Evolutionary conservation across 1,140 invertebrate species (phyloP), one percentile per base, ranked within the genome.

Genomic region (Tetraneura akinire): DNA sequence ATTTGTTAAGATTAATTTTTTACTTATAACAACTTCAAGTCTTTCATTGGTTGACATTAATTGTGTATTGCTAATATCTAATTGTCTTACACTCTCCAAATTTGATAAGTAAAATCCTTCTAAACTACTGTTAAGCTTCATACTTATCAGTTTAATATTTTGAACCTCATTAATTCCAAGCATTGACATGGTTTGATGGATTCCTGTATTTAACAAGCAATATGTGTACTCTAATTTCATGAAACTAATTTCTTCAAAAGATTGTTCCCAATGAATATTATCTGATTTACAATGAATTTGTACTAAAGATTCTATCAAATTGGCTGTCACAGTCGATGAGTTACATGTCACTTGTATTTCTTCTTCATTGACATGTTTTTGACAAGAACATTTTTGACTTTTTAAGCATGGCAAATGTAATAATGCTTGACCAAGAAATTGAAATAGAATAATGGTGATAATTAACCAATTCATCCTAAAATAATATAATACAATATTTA

Each of bases 401-500:
- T 47, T 62, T 45, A 49, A 47, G 10, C 74, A 78, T 11, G 42
- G 16, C 21, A 60, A 60, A 0, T 78, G 37, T 8, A 55, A 62
- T 26, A 62, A 26, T 62, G 23, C 55, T 47, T 57, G 53, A 26
- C 55, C 37, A 42, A 78, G n/a, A 23, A 78, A n/a, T 60, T 62
- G 55, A 4, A 60, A 6, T 62, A 78, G n/a, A 45, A 62, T 8
- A 13, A 78, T 42, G 29, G 6, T 23, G 9, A 60, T 23, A 3
- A 60, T 45, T 26, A 60, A 23, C 55, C 53, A 78, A 8, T 78
- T 78, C 74, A 78, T 78, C 47, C 74, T 78, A 37, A 78, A 78
- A 76, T 45, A 57, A 57, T 26, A 42, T 57, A 37, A n/a, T 4
- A 47, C 9, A 47, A 47, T 47, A 1, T 47, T 4, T 4, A 37